phyloP scores from a whole-genome alignment of 1,140 invertebrate species.

The Papilio xuthus region DNA sequence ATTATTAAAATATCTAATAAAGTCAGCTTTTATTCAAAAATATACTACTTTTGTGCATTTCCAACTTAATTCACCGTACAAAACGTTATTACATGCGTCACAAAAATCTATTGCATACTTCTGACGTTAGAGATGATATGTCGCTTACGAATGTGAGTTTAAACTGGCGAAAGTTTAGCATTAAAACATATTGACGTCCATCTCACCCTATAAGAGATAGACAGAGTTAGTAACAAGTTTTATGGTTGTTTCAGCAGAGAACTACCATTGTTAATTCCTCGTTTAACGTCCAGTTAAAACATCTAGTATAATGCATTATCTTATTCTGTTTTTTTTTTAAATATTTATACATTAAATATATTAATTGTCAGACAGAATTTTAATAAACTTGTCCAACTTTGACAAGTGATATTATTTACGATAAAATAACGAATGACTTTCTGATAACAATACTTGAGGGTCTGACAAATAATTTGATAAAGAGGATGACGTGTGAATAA shows the following conservation, averaged over 20 bases:
- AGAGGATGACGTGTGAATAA: slow-evolving; percentile 3
- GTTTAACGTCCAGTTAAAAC: not conserved
- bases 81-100: not conserved
- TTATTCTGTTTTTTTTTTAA: not conserved
- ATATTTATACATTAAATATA: not conserved
- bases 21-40: not conserved
- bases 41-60: not conserved
- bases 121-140: slow-evolving; percentile 3
- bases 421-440: slow-evolving; percentile 16
- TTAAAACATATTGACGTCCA: not conserved
- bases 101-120: not conserved
- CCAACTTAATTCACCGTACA: not conserved
- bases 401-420: slow-evolving; percentile 10
- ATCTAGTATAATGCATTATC: not conserved
- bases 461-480: slow-evolving; percentile 18
- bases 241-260: not conserved
- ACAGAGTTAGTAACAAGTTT: no score
- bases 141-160: not conserved
- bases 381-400: slow-evolving; percentile 19
- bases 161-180: not conserved
- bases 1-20: not conserved
- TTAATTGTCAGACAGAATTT: not conserved
- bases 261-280: not conserved
- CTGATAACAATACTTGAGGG: slow-evolving; percentile 16
- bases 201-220: no score